Percentiles rank a stretch among this genome's conserved stretches.
phyloP scores from a whole-genome alignment of 2,888 invertebrate genomes.

The Parascotia fuliginaria region DNA sequence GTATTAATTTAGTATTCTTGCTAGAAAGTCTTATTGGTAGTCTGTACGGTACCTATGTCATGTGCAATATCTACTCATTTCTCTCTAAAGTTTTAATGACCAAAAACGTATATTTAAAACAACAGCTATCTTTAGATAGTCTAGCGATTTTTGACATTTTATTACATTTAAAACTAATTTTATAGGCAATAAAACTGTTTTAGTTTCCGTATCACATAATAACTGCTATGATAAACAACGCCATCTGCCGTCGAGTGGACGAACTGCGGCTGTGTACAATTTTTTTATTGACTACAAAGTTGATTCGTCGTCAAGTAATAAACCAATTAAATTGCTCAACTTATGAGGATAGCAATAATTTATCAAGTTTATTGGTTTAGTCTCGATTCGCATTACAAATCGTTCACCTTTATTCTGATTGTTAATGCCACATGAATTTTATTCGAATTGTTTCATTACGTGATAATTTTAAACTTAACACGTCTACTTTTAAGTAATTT shows the following conservation, averaged over 20 bases:
- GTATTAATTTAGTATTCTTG: too few species aligned
- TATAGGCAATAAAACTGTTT: neutral
- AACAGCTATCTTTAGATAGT: neutral
- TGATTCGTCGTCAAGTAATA: constrained; percentile 49
- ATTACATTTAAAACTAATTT: neutral
- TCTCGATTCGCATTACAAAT: constrained; percentile 55
- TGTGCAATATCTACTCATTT: too few species aligned
- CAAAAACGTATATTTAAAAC: too few species aligned
- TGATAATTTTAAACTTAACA: neutral
- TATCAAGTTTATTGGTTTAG: constrained; percentile 62
- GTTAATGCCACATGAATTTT: constrained; percentile 12
- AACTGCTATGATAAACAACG: constrained; percentile 34
- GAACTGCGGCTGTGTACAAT: constrained; percentile 20
- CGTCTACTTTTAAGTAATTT: too few species aligned
- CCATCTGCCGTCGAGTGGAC: constrained; percentile 68
- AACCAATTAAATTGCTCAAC: constrained; percentile 63
- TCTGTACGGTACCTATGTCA: too few species aligned
- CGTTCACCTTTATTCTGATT: constrained; percentile 39
- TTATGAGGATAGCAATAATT: constrained; percentile 57
- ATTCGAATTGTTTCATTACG: neutral
- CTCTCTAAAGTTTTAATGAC: too few species aligned
- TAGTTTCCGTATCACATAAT: neutral
- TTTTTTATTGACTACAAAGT: constrained; percentile 25
- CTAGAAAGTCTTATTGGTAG: too few species aligned
- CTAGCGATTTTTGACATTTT: neutral